These are phyloP conservation scores for Drosophila setosimentum DNA, from an alignment of 2,888 invertebrate species.

Conservation along the genomic window DNA sequence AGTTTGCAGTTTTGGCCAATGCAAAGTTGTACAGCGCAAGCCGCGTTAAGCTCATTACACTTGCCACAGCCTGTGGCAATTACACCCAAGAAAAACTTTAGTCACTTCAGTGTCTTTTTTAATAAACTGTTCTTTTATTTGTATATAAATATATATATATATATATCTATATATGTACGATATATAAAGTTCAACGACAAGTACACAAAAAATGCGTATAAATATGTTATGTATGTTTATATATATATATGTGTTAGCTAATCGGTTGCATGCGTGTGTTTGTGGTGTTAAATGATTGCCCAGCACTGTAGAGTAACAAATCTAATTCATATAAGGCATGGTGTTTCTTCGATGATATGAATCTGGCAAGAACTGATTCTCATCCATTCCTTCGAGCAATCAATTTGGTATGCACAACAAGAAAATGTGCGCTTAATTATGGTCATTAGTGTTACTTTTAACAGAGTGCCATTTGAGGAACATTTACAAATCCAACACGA, in stretches of 20 bases:
- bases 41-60: constrained; percentile 51
- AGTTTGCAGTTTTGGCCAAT: constrained; percentile 43
- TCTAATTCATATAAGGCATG: constrained; percentile 1
- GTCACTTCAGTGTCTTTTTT: neutral
- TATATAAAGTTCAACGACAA: constrained; percentile 54
- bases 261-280: constrained; percentile 5
- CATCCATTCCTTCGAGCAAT: neutral
- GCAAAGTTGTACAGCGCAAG: constrained; percentile 37
- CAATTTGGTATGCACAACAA: neutral
- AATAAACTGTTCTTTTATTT: constrained; percentile 39
- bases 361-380: constrained; percentile 16
- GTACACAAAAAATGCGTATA: constrained; percentile 63
- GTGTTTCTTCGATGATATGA: too few relatives aligned
- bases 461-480: constrained; percentile 42
- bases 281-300: constrained; percentile 17
- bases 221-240: constrained; percentile 40
- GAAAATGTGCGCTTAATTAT: constrained; percentile 19
- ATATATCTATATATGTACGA: constrained; percentile 1
- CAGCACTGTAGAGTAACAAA: neutral
- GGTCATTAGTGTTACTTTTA: constrained; percentile 22
- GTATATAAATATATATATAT: constrained; percentile 46
- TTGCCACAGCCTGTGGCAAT: constrained; percentile 37
- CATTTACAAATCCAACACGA: constrained; percentile 13
- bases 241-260: constrained; percentile 1
- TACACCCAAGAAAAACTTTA: constrained; percentile 23